A percentile compares a stretch with the other conserved stretches of the same genome.
Evolutionary conservation across 2,888 invertebrate genomes (phyloP).

Genomic region (Zelleria hepariella): DNA sequence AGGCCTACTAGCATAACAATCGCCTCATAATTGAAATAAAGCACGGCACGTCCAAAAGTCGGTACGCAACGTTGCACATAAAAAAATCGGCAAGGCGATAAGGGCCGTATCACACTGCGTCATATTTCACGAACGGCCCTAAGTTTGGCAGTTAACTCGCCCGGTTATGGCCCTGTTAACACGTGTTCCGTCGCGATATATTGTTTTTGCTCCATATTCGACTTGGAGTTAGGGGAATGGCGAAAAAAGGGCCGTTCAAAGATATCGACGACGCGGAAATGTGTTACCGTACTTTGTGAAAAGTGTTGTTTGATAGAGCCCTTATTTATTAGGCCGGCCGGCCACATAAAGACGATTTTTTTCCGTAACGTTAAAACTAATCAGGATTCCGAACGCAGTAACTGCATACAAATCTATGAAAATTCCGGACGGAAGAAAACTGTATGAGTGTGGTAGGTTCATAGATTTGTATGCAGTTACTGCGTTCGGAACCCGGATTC

Average conservation of each 20-base stretch:
- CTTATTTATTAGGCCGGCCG: too few species aligned
- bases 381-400: too few species aligned
- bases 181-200: constrained; percentile 60
- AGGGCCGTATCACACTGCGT: constrained; percentile 54
- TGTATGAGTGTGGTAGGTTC: too few species aligned
- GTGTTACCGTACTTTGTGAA: too few species aligned
- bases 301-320: too few species aligned
- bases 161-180: constrained; percentile 67
- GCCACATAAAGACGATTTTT: too few species aligned
- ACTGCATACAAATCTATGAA: too few species aligned
- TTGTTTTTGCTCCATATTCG: constrained; percentile 33
- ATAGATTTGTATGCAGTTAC: too few species aligned
- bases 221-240: not conserved
- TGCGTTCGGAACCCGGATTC: too few species aligned
- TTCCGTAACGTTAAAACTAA: too few species aligned
- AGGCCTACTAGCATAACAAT: too few species aligned
- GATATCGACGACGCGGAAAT: not conserved
- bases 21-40: not conserved
- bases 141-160: constrained; percentile 66
- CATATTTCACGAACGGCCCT: constrained; percentile 68
- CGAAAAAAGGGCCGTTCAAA: not conserved
- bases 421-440: too few species aligned
- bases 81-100: constrained; percentile 45
- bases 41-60: not conserved
- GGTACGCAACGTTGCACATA: not conserved